Evolutionary conservation across 2,113 vertebrate species (phyloP).

Genomic region (Ameiurus melas): DNA sequence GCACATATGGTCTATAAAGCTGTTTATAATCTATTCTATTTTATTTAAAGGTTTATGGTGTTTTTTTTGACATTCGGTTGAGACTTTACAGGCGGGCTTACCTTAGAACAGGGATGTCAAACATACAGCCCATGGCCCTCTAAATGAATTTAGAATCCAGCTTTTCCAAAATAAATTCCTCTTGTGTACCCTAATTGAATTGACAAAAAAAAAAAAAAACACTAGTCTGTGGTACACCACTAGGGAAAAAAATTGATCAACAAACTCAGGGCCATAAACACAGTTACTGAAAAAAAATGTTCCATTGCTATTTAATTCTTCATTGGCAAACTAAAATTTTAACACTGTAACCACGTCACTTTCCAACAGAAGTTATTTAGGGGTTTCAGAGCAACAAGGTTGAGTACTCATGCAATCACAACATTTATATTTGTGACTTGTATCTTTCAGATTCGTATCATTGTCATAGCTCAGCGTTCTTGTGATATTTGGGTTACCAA

Average conservation of each 20-base stretch:
- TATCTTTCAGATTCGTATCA: not conserved
- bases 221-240: not conserved
- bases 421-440: not conserved
- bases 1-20: not conserved
- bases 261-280: not conserved
- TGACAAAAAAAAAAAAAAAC: not conserved
- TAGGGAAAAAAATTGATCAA: not conserved
- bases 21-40: not conserved
- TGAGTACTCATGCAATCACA: not conserved
- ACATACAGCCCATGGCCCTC: not conserved
- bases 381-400: not conserved
- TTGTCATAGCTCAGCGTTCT: too few species aligned
- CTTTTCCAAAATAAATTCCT: too few species aligned
- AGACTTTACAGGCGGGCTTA: not conserved
- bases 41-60: not conserved
- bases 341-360: not conserved
- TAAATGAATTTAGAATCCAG: not conserved
- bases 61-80: not conserved
- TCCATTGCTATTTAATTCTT: not conserved
- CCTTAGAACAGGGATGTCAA: not conserved
- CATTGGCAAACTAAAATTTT: not conserved
- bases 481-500: too few species aligned
- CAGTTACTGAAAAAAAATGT: not conserved
- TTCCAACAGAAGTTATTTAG: not conserved
- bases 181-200: too few species aligned